Evolutionary conservation across 2,888 invertebrate species (phyloP), one percentile per base, ranked within the genome.

Genomic region (Parnassius mnemosyne): DNA sequence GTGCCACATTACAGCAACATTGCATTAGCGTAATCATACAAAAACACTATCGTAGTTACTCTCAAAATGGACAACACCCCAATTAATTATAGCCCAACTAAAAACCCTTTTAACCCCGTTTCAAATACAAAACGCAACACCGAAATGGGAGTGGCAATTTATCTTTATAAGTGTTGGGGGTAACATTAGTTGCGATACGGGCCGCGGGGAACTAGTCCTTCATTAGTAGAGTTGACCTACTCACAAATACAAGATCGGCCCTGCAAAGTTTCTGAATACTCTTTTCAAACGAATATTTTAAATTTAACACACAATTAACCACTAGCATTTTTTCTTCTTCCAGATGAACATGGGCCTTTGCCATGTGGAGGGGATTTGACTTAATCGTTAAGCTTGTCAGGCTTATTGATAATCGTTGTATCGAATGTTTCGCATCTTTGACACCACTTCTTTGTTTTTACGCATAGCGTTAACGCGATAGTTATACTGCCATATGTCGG

Each of bases 21-120:
- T 44, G 42, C 52, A 56, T 60, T 52, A 63, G 47, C 34, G 59
- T 60, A 59, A 56, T 61, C 61, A 61, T 59, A 60, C 72, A 77
- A 80, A 81, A 82, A 82, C 77, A 71, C 68, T 73, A 77, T 76
- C 73, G 78, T 78, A 77, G 77, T 83, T 82, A 82, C 83, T 80
- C 75, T 63, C 68, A 72, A 77, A 77, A 77, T 75, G 76, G 78
- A 75, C 72, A 77, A 71, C 77, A 79, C 80, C 83, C 78, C 78
- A 83, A 86, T 85, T 87, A 87, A 87, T 85, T 86, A 86, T 85
- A 82, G 79, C 75, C 74, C 72, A 75, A 79, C 80, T 80, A 80
- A 80, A 84, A 84, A 76, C 85, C 85, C 85, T 85, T 87, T 85
- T 83, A 82, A 79, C 78, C 80, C 74, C 75, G 72, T 81, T 81